Conservation (phyloP, 1,140 invertebrate species). For the Amyelois transitella region DNA sequence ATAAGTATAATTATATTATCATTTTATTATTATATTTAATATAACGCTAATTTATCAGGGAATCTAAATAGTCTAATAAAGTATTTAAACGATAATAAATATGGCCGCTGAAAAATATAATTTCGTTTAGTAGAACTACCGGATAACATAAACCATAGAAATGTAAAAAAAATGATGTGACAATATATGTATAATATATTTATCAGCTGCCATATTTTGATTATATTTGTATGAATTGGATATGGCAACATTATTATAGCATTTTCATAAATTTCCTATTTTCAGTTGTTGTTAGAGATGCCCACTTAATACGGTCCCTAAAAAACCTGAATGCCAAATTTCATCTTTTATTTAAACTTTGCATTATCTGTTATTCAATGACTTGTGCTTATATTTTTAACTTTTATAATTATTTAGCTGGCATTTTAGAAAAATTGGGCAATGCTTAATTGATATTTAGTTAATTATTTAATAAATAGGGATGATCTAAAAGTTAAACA, state of each 20-base stretch:
- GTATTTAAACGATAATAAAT: constrained; percentile 34
- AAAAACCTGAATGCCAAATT: too few relatives aligned
- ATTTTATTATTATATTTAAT: constrained; percentile 18
- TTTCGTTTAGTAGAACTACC: not conserved
- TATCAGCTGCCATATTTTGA: constrained; percentile 17
- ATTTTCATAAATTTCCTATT: not conserved
- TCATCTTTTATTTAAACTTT: too few relatives aligned
- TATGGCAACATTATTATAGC: constrained; percentile 17
- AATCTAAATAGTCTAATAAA: constrained; percentile 49
- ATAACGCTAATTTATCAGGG: constrained; percentile 51
- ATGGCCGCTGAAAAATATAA: constrained; percentile 13
- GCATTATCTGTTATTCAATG: too few relatives aligned
- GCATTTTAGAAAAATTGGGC: too few relatives aligned
- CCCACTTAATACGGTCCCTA: too few relatives aligned
- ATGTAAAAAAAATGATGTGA: not conserved
- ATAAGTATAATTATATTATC: constrained; percentile 49
- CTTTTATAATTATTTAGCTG: too few relatives aligned
- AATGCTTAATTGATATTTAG: too few relatives aligned
- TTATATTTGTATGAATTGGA: constrained; percentile 13
- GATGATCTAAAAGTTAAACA: too few relatives aligned
- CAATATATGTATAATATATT: constrained; percentile 9
- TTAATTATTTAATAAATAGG: too few relatives aligned
- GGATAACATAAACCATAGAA: not conserved
- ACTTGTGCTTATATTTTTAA: too few relatives aligned
- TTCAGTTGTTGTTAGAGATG: too few relatives aligned